These are phyloP conservation scores for Cuculus canorus DNA, from an alignment of 2,797 vertebrate species.

Conservation along the genomic window DNA sequence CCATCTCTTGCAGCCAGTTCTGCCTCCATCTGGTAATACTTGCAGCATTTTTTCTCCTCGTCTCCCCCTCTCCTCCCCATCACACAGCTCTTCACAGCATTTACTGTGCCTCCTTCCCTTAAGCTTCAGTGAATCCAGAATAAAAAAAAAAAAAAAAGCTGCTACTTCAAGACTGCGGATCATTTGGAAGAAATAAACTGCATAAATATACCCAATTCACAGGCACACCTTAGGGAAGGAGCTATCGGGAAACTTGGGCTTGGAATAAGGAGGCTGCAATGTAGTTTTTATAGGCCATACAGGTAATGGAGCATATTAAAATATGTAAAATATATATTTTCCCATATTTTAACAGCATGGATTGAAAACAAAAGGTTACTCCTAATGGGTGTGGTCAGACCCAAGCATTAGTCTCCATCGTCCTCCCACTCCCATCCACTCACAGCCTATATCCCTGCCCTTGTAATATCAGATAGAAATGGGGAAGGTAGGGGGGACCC, in stretches of 20 bases:
- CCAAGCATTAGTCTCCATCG: conserved; percentile 41
- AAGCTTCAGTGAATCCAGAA: conserved; percentile 5
- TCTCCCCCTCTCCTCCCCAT: not conserved
- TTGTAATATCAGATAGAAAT: not conserved
- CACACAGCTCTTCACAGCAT: not conserved
- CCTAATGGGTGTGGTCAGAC: conserved; percentile 49
- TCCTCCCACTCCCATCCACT: conserved; percentile 11
- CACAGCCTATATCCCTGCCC: not conserved
- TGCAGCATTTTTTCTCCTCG: not conserved
- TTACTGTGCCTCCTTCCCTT: not conserved
- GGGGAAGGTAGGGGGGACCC: not conserved
- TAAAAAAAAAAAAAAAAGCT: not conserved
- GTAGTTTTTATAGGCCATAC: conserved; percentile 58
- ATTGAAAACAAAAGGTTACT: conserved; percentile 52
- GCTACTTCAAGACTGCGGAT: not conserved
- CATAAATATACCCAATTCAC: conserved; percentile 51
- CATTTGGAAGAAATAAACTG: conserved; percentile 63
- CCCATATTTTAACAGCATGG: conserved; percentile 57
- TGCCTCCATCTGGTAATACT: not conserved
- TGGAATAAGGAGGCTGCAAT: conserved; percentile 51
- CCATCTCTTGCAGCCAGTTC: not conserved
- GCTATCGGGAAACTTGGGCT: conserved; percentile 19
- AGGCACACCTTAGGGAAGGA: conserved; percentile 48
- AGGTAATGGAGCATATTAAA: conserved; percentile 55
- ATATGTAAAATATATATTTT: conserved; percentile 63